Base-by-base conservation (phyloP, 2,797 vertebrate species). In the Thaleichthys pacificus region DNA sequence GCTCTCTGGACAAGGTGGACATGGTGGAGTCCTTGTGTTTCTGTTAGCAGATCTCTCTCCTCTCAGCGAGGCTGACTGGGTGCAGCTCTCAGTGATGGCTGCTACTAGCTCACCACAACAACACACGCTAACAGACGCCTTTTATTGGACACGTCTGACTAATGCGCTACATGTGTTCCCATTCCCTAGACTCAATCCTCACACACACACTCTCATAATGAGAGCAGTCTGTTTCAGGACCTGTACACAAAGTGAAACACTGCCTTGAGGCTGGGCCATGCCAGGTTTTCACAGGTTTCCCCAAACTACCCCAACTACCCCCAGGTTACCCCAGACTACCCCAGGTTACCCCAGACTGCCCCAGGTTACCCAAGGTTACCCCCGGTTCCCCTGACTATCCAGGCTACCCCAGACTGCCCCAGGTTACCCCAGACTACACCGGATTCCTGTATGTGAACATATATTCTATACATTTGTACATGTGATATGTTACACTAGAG, bases 191-290 rank as follows among this genome's bases (percentile, higher is more conserved):
- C 38, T 42, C 11, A 42, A 42, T 3, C 30, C 49, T 32, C 8
- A 73, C 32, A 54, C 47, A 49, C 51, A 54, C 51, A 54, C 51
- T 17, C 17, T 4, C 4, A 47, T 69, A 64, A 69, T 63, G 68
- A 67, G 58, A 75, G 72, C 12, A 80, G 86, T 87, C 85, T 89
- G 80, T 88, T 89, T 89, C 83, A 86, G 79, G 0, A 82, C 89
- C 88, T 67, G 75, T 71, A 85, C 85, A 81, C 77, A 84, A 61
- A 82, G 73, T 78, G 79, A 77, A 0, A 6, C 78, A 72, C 42
- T 22, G 24, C 35, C 51, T 47, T 72, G 30, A 61, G 21, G 57
- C 67, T 60, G 61, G 64, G 66, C 61, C 68, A 42, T 7, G 61
- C 35, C 54, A 42, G 32, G 69, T 32, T 30, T 24, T 8, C 58